Conservation (phyloP, 2,797 vertebrate species). For the Xiphorhynchus erythropygius region DNA sequence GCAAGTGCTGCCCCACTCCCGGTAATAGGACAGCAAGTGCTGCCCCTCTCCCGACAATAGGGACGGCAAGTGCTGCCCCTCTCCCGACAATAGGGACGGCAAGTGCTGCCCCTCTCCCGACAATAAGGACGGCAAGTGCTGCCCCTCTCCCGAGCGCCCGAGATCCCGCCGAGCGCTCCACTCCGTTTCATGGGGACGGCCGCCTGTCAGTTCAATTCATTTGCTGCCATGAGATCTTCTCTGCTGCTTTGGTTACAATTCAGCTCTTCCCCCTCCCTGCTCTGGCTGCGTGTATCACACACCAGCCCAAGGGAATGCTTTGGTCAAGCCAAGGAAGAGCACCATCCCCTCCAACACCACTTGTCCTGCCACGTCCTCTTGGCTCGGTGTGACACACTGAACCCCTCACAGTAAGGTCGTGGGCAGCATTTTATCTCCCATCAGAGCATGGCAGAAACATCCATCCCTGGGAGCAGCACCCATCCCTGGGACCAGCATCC, state of each 20-base stretch:
- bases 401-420: not conserved
- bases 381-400: fast-evolving
- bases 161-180: not conserved
- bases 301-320: not conserved
- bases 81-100: no score
- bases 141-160: no score
- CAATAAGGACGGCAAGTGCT: no score
- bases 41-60: no score
- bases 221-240: not conserved
- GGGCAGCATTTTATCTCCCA: not conserved
- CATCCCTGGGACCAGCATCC: not conserved
- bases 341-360: fast-evolving
- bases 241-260: not conserved
- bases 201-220: not conserved
- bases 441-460: not conserved
- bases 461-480: not conserved
- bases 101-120: no score
- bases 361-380: not conserved
- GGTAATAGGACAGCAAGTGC: no score
- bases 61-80: no score
- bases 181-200: not conserved
- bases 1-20: no score
- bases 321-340: not conserved
- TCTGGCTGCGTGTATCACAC: no score
- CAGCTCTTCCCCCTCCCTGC: not conserved